Base-by-base conservation (phyloP, 2,888 invertebrate species). In the Aromia moschata region DNA sequence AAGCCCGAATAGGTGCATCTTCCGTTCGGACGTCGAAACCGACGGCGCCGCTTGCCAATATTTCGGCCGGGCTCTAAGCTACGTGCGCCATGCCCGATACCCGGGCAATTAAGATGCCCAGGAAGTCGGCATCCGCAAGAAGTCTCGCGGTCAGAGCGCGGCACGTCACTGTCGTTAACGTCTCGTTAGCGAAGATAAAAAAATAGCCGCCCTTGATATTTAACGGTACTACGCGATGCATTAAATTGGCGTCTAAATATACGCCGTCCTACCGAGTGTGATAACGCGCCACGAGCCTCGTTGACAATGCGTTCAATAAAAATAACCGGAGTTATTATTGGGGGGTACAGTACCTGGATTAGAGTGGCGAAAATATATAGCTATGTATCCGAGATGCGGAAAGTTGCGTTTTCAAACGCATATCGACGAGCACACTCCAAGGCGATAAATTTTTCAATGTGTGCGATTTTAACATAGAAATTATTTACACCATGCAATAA, bases 41-140 rank as follows among this genome's bases (percentile, higher is more conserved):
- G 54, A 59, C 49, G 38, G 37, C 55, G 51, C 30, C 41, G 38
- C 47, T 61, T 70, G 70, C 68, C 70, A 70, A 69, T 69, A 59
- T 58, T 65, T 58, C 38, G 51, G 60, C 67, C 44, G 61, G 65
- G 67, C 53, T 64, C 58, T 47, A 38, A 16, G 47, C 45, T 56
- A 56, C 53, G 55, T 62, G 59, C 53, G 54, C 56, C 46, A 55
- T 61, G 59, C 68, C 56, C 56, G 64, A 65, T 62, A 60, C n/a
- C n/a, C n/a, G n/a, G 51, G 43, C 56, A 61, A 61, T 62, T 65
- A 49, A n/a, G n/a, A 45, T 51, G 25, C 25, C 37, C 44, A 40
- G 37, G 14, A 47, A 58, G 31, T 36, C 36, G n/a, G 36, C 36
- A n/a, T 15, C 40, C 43, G 18, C 33, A 38, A 49, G 49, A 18